Evolutionary conservation across 2,888 invertebrate species (phyloP).

Genomic region (Neelides folsomi): DNA sequence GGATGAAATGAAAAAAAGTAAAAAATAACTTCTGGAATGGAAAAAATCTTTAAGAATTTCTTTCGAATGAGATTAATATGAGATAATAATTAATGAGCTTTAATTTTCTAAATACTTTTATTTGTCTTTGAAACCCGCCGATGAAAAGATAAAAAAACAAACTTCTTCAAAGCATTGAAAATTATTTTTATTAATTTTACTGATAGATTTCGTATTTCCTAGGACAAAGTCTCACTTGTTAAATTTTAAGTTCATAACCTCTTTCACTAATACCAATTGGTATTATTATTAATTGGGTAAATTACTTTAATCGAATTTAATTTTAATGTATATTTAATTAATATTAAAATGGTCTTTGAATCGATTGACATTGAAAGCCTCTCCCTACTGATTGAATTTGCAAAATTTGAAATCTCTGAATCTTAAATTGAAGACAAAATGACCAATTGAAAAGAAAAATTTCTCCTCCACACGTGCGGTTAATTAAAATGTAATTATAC

Average conservation of each 20-base stretch:
- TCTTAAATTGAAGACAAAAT: too few relatives aligned
- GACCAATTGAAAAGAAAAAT: too few relatives aligned
- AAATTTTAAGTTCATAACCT: not conserved
- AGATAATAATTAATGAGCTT: not conserved
- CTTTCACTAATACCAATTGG: not conserved
- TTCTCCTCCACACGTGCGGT: too few relatives aligned
- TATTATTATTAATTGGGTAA: too few relatives aligned
- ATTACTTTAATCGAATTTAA: too few relatives aligned
- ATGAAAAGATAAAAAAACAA: constrained; percentile 1
- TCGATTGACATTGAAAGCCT: not conserved
- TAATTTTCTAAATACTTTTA: not conserved
- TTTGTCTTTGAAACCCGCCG: not conserved
- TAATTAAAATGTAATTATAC: too few relatives aligned
- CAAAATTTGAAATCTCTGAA: too few relatives aligned
- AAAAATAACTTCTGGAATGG: too few relatives aligned
- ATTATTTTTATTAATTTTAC: not conserved
- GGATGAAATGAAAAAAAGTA: too few relatives aligned
- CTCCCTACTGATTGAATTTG: not conserved
- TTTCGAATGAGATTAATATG: too few relatives aligned
- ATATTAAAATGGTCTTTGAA: not conserved
- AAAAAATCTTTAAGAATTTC: too few relatives aligned
- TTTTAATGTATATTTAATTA: not conserved
- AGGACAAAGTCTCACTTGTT: not conserved
- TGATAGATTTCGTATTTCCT: not conserved
- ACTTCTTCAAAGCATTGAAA: not conserved